phyloP scores from a whole-genome alignment of 2,797 vertebrate genomes.

The Halcyon smyrnensis region DNA sequence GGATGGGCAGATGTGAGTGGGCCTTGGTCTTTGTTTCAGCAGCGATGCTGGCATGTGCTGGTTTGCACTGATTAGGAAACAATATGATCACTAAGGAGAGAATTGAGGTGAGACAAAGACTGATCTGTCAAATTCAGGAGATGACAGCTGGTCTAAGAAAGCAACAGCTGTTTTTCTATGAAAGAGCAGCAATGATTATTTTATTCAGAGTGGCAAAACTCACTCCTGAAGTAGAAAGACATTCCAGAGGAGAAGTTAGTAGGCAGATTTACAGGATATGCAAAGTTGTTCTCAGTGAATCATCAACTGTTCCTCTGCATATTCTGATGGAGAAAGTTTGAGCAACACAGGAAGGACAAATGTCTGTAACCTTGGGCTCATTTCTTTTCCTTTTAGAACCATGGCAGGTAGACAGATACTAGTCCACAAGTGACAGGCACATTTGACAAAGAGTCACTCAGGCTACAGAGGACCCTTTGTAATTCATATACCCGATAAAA shows the following conservation, averaged over 20 bases:
- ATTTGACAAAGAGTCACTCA: neutral
- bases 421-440: neutral
- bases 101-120: neutral
- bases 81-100: neutral
- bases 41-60: fast-evolving
- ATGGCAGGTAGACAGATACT: neutral
- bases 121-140: neutral
- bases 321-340: neutral
- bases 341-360: neutral
- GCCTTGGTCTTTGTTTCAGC: neutral
- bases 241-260: neutral
- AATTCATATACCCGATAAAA: neutral
- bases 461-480: neutral
- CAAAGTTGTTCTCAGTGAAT: neutral
- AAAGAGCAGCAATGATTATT: neutral
- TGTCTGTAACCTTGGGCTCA: fast-evolving
- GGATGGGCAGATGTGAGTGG: neutral
- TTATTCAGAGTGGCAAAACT: neutral
- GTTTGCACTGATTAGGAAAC: neutral
- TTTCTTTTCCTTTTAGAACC: neutral
- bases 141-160: neutral
- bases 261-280: neutral
- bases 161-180: neutral
- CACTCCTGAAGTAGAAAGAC: neutral
- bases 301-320: neutral